A percentile compares a stretch with the other conserved stretches of the same genome.
Conservation (phyloP, 2,888 invertebrate species). For the Ectemnius continuus region DNA sequence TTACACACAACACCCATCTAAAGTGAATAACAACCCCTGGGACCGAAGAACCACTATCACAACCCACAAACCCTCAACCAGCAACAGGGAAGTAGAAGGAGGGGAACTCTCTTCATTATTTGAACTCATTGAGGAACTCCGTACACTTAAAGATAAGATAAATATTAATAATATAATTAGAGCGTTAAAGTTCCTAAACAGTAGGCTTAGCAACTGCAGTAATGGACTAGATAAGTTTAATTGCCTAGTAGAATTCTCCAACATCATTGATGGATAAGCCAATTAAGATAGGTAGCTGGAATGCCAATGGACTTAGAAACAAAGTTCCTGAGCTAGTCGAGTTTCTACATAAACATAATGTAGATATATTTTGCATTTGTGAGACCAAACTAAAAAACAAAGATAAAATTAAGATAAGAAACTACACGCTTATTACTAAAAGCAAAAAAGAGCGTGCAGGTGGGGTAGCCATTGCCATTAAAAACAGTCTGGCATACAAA, state of each 20-base stretch:
- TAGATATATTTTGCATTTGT: neutral
- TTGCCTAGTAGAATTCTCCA: no score
- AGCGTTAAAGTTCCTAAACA: neutral
- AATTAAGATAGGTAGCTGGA: conserved; percentile 1
- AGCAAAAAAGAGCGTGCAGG: no score
- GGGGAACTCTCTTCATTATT: no score
- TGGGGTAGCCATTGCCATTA: no score
- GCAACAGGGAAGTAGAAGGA: no score
- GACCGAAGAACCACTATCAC: no score
- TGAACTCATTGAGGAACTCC: conserved; percentile 2
- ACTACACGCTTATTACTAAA: no score
- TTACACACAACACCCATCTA: no score
- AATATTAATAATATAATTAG: neutral
- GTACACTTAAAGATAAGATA: neutral
- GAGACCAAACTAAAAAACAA: neutral
- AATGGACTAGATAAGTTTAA: neutral
- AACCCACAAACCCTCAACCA: no score
- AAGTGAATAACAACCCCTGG: no score
- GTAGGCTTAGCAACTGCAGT: neutral
- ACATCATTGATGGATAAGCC: neutral
- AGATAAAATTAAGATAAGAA: no score
- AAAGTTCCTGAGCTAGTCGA: neutral
- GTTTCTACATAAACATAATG: neutral
- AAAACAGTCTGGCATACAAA: no score
- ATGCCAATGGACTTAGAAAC: conserved; percentile 2